Percentiles rank a stretch among this genome's conserved stretches.
Evolutionary conservation across 2,113 vertebrate species (phyloP).

Genomic region (Anoplopoma fimbria): DNA sequence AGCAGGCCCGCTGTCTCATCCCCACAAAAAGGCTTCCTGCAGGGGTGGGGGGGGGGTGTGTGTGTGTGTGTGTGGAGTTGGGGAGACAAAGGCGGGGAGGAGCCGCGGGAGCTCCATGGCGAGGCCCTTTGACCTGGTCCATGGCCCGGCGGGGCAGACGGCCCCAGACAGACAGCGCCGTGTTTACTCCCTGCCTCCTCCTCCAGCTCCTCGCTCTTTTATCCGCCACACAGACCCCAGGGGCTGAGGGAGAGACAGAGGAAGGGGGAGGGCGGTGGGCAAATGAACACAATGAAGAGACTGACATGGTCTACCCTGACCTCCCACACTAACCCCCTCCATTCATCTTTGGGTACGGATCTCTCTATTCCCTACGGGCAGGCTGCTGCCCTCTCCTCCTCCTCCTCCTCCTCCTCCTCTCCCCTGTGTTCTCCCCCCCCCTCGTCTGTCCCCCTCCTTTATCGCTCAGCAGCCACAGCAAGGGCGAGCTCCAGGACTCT

Average conservation of each 20-base stretch:
- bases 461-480: conserved; percentile 37
- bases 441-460: conserved; percentile 47
- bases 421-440: not conserved
- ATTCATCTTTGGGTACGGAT: conserved; percentile 66
- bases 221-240: conserved; percentile 75
- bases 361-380: conserved; percentile 75
- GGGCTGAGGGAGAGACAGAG: conserved; percentile 61
- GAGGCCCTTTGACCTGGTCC: conserved; percentile 74
- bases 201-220: conserved; percentile 63
- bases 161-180: conserved; percentile 74
- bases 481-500: conserved; percentile 17
- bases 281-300: conserved; percentile 79
- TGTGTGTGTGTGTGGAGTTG: not conserved
- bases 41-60: conserved; percentile 47
- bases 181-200: conserved; percentile 67
- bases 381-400: conserved; percentile 53
- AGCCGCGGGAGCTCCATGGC: conserved; percentile 51
- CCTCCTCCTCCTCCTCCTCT: conserved; percentile 19
- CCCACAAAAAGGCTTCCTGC: conserved; percentile 74
- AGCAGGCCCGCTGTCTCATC: conserved; percentile 76
- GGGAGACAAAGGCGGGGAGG: conserved; percentile 65
- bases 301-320: conserved; percentile 74
- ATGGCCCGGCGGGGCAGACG: conserved; percentile 65
- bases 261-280: conserved; percentile 61
- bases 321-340: conserved; percentile 64